A percentile compares a stretch with the other conserved stretches of the same genome.
Evolutionary conservation across 1,140 invertebrate genomes (phyloP).

Genomic region (Holotrichia oblita): DNA sequence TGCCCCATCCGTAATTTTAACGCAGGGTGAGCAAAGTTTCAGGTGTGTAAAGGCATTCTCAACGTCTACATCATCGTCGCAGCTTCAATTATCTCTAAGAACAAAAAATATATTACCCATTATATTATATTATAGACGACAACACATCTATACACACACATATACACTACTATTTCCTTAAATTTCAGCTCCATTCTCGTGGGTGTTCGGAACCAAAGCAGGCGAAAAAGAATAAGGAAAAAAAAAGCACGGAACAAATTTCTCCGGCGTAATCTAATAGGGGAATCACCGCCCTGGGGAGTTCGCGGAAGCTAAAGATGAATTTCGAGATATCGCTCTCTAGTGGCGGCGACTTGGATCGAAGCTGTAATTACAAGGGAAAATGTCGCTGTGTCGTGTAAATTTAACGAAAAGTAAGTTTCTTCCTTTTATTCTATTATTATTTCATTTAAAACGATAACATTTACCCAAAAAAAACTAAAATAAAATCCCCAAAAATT

Average conservation of each 20-base stretch:
- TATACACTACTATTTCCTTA: not conserved
- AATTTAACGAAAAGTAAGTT: too few species aligned
- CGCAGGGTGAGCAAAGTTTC: constrained; percentile 62
- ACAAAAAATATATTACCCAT: not conserved
- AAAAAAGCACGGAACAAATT: not conserved
- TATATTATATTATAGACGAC: not conserved
- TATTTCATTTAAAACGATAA: too few species aligned
- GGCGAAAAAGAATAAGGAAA: not conserved
- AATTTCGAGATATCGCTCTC: not conserved
- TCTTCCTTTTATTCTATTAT: too few species aligned
- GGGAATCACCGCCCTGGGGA: not conserved
- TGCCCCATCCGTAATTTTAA: constrained; percentile 55
- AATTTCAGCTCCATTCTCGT: not conserved
- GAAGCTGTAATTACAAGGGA: not conserved
- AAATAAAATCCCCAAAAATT: too few species aligned
- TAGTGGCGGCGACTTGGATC: not conserved
- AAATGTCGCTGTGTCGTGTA: not conserved
- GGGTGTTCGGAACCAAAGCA: not conserved
- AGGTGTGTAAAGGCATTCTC: constrained; percentile 56
- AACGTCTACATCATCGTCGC: not conserved
- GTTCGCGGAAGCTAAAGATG: not conserved
- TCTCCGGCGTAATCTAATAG: not conserved
- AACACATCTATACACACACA: not conserved
- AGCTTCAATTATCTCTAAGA: not conserved
- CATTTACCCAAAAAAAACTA: too few species aligned